Evolutionary conservation across 2,888 invertebrate genomes (phyloP), one percentile per base, ranked within the genome.

Genomic region (Heliconius ismenius): DNA sequence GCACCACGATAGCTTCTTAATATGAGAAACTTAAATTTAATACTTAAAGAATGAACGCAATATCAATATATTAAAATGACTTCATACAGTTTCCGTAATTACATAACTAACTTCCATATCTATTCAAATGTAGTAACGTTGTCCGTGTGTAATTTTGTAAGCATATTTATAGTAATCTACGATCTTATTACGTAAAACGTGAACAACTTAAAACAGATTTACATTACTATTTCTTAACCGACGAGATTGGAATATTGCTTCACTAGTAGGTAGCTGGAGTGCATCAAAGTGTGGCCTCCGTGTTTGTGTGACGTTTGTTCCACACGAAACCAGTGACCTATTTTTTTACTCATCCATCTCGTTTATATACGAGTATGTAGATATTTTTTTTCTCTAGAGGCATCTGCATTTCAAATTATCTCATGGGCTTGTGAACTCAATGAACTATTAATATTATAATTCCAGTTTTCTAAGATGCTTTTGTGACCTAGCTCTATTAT

Each of bases 231-330:
- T 62, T 65, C 62, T 74, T 69, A 68, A 65, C 62, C 32, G 24
- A 28, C 36, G 68, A 65, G 74, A 68, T 75, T 77, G 69, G 64
- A 79, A 80, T 78, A 83, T 87, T 84, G 83, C 86, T 80, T 84
- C 84, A 88, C 86, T 84, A 83, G 81, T 62, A 79, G 83, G 81
- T 62, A 80, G 83, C 81, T 32, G 32, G 32, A 32, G 32, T 32
- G 81, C 84, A 85, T 87, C 85, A 86, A 83, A 85, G 79, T 60
- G 60, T 75, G 84, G 85, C 84, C 73, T 54, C 72, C 49, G 76
- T 78, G 79, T 79, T 79, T 78, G 73, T 67, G 67, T 74, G 68
- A 76, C 75, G 74, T 79, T 79, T 81, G 78, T 78, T 78, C 73
- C 75, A 78, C 74, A 77, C 75, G 76, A 79, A 78, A 81, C 78